A percentile compares a stretch with the other conserved stretches of the same genome.
Conservation (phyloP, 1,140 invertebrate species). For the Leptonema lineaticorne region DNA sequence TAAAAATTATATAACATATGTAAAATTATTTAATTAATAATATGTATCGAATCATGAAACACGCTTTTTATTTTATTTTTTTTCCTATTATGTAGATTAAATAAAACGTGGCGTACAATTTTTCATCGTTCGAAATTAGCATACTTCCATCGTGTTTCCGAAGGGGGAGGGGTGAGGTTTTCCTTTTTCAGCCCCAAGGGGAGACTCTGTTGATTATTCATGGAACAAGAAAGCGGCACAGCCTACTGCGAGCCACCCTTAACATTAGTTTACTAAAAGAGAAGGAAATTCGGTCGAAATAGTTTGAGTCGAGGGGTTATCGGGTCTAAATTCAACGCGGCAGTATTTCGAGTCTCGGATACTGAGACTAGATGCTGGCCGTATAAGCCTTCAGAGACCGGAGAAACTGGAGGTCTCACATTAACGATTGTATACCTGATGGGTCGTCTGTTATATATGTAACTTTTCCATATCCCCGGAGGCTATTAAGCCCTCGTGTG, state of each 20-base stretch:
- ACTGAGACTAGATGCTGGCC: background rate
- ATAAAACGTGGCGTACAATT: background rate
- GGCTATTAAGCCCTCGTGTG: background rate
- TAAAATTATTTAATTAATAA: background rate
- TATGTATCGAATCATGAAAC: background rate
- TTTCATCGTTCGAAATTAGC: constrained; percentile 21
- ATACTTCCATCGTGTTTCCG: constrained; percentile 11
- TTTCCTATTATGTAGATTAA: background rate
- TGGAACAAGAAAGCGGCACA: constrained; percentile 9
- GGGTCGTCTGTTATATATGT: constrained; percentile 16
- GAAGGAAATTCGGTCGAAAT: background rate
- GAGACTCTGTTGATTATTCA: constrained; percentile 26
- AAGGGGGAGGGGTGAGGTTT: no score
- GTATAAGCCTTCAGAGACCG: constrained; percentile 14
- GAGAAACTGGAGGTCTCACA: constrained; percentile 2
- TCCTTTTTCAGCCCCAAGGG: background rate
- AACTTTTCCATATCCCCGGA: background rate
- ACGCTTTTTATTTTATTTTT: background rate
- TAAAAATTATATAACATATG: no score
- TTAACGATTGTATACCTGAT: constrained; percentile 23
- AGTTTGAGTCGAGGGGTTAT: constrained; percentile 3
- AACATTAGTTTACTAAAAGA: background rate
- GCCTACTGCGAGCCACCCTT: background rate
- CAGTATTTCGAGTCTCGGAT: no score
- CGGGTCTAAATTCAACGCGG: no score